Conservation (phyloP, 1,140 invertebrate genomes). For the Drosophila punjabiensis region DNA sequence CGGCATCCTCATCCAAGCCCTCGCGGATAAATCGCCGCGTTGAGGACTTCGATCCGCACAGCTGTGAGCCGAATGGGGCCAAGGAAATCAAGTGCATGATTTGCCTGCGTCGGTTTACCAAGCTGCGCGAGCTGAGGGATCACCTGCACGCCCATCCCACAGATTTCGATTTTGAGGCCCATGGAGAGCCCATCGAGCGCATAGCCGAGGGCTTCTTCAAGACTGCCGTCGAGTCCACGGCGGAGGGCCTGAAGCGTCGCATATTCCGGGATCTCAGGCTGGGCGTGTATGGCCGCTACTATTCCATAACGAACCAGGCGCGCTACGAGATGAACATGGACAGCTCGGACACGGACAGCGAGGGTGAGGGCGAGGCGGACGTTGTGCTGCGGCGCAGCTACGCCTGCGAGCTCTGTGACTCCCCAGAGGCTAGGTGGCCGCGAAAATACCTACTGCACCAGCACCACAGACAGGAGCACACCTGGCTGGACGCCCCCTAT, state of each 20-base stretch:
- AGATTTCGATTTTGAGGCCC: conserved; percentile 58
- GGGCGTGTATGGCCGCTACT: conserved; percentile 63
- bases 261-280: conserved; percentile 59
- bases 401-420: conserved; percentile 66
- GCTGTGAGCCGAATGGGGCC: conserved; percentile 66
- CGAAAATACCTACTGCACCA: conserved; percentile 71
- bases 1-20: conserved; percentile 24
- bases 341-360: conserved; percentile 73
- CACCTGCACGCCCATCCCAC: conserved; percentile 57
- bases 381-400: conserved; percentile 64
- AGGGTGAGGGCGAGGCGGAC: conserved; percentile 54
- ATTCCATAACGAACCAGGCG: conserved; percentile 73
- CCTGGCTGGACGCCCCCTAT: conserved; percentile 70
- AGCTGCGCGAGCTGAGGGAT: conserved; percentile 54
- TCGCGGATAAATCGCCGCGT: conserved; percentile 65
- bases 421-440: conserved; percentile 41
- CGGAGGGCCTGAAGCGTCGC: conserved; percentile 48
- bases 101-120: conserved; percentile 60
- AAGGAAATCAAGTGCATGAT: conserved; percentile 76
- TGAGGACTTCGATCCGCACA: conserved; percentile 59
- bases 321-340: conserved; percentile 72
- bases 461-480: conserved; percentile 67
- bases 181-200: conserved; percentile 66
- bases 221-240: conserved; percentile 68
- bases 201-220: conserved; percentile 72